A percentile compares a stretch with the other conserved stretches of the same genome.
These are phyloP conservation scores for Anas platyrhynchos DNA, from an alignment of 2,113 vertebrate species.

Conservation along the genomic window DNA sequence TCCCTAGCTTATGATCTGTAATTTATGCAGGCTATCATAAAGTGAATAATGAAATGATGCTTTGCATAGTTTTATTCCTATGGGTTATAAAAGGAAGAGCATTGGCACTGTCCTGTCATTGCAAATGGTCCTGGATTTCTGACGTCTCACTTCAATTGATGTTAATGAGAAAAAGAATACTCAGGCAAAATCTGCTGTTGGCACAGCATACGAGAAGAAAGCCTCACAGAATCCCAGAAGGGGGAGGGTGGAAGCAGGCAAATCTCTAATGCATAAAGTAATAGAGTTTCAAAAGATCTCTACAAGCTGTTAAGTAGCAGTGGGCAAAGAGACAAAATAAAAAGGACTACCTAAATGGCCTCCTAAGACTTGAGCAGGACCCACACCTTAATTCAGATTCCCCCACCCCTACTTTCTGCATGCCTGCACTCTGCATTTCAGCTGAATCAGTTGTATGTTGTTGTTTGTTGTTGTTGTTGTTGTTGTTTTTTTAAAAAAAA, in stretches of 20 bases:
- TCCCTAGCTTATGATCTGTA: neutral
- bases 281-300: slow-evolving; percentile 61
- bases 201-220: slow-evolving; percentile 58
- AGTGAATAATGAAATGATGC: slow-evolving; percentile 61
- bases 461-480: no score
- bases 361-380: neutral
- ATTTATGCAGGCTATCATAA: slow-evolving; percentile 53
- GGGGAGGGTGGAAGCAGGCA: slow-evolving; percentile 18
- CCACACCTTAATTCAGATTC: neutral
- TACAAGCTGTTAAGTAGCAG: slow-evolving; percentile 52
- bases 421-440: neutral
- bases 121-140: slow-evolving; percentile 64
- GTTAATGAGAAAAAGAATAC: slow-evolving; percentile 65
- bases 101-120: slow-evolving; percentile 62
- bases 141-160: slow-evolving; percentile 66
- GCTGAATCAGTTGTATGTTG: neutral
- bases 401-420: no score
- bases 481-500: neutral
- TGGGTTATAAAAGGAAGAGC: slow-evolving; percentile 59
- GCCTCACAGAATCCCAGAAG: slow-evolving; percentile 51
- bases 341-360: slow-evolving; percentile 14
- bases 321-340: slow-evolving; percentile 6
- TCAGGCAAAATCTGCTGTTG: slow-evolving; percentile 61
- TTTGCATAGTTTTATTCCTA: slow-evolving; percentile 62
- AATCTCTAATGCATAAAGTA: slow-evolving; percentile 56